Evolutionary conservation across 2,888 invertebrate species (phyloP), one percentile per base, ranked within the genome.

Genomic region (Synergus laeviventris): DNA sequence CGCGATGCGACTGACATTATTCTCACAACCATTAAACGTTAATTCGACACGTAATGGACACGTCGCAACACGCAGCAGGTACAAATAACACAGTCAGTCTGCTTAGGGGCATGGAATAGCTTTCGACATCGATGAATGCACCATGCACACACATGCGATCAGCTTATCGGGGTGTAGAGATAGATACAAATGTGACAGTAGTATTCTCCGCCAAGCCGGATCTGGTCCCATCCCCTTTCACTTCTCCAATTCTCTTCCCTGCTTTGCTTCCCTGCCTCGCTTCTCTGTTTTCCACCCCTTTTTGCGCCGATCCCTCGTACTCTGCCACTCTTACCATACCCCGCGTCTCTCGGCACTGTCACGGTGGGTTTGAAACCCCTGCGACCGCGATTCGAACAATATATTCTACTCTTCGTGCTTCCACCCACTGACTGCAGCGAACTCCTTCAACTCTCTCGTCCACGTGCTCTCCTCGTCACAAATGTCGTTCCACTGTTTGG

Each of bases 301-400:
- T 59, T 59, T 24, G 14, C 56, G 3, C 24, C 24, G 8, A 14
- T 3, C 24, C 21, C 5, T 59, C 14, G 14, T 2, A 12, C 12
- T 56, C 56, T 24, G 11, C 5, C 9, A 21, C 21, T 24, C 56
- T 56, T 12, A 56, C 56, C 21, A 11, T 24, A 24, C 21, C 21
- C 21, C 21, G 56, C 56, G 21, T 18, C 21, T 56, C 56, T 12
- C 14, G 21, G 21, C 21, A 56, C 21, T 56, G 21, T 56, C 21
- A 24, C 14, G 21, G 56, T 56, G 24, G 21, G 59, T 59, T 59
- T 24, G 21, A 56, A 59, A 59, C 59, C 59, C 59, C 59, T 14
- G 59, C 59, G 59, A 59, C 59, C 59, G 24, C 24, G 59, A 24
- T 59, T 21, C 24, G 59, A 7, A 24, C 59, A 59, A 59, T 59